Conservation (phyloP, 2,888 invertebrate species). For the Seladonia tumulorum region DNA sequence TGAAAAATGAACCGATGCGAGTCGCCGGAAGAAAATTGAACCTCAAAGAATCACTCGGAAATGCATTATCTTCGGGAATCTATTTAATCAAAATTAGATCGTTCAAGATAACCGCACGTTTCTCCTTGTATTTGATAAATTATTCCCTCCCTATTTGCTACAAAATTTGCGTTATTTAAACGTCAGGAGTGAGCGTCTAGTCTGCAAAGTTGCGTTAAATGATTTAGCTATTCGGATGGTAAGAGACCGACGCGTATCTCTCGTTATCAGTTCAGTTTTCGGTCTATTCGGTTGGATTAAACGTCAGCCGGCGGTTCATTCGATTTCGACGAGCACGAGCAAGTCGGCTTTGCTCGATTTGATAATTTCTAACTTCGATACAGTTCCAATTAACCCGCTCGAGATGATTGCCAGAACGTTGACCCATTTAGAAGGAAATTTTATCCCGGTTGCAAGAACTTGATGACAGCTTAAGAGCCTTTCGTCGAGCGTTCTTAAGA, state of each 20-base stretch:
- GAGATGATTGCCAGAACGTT: slow-evolving; percentile 60
- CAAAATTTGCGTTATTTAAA: not conserved
- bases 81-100: not conserved
- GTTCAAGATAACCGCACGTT: too few species aligned
- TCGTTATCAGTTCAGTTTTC: not conserved
- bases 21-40: not conserved
- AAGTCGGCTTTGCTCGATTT: slow-evolving; percentile 18
- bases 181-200: not conserved
- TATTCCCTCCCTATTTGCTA: not conserved
- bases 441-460: slow-evolving; percentile 78
- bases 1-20: not conserved
- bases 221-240: not conserved
- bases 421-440: slow-evolving; percentile 76
- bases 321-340: not conserved
- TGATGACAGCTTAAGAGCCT: slow-evolving; percentile 83
- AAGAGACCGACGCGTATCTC: not conserved
- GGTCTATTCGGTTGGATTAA: not conserved
- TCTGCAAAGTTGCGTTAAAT: not conserved
- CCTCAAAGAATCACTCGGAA: not conserved
- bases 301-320: not conserved
- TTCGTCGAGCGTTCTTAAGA: slow-evolving; percentile 79
- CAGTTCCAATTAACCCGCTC: slow-evolving; percentile 61
- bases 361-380: slow-evolving; percentile 49
- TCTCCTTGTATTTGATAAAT: too few species aligned
- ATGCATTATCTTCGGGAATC: not conserved